Conservation (phyloP, 2,888 invertebrate species). For the Parascotia fuliginaria region DNA sequence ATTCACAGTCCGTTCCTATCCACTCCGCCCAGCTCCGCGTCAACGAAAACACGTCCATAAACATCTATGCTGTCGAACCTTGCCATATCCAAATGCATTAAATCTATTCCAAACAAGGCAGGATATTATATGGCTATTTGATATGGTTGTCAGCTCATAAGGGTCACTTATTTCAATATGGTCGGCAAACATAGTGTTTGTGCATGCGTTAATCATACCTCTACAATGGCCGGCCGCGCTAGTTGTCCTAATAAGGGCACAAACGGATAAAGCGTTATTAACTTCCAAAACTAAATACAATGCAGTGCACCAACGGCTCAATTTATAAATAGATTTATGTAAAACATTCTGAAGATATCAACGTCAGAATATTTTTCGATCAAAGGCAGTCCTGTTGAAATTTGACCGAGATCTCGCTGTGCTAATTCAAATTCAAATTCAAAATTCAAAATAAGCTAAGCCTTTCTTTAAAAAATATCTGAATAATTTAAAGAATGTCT, state of each 20-base stretch:
- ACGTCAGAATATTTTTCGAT: too few species aligned
- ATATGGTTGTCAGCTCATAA: slow-evolving; percentile 59
- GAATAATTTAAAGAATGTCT: too few species aligned
- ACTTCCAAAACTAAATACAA: slow-evolving; percentile 55
- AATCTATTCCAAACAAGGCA: slow-evolving; percentile 47
- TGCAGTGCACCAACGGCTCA: slow-evolving; percentile 30
- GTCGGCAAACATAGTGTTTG: slow-evolving; percentile 49
- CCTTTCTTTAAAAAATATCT: too few species aligned
- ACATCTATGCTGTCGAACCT: too few species aligned
- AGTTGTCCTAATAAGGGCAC: slow-evolving; percentile 66
- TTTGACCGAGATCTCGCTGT: too few species aligned
- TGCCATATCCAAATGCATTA: slow-evolving; percentile 29
- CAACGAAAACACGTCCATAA: too few species aligned
- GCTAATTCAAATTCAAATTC: too few species aligned
- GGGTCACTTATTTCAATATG: slow-evolving; percentile 48
- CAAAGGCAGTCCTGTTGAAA: too few species aligned
- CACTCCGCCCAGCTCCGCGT: too few species aligned
- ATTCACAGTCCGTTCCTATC: too few species aligned
- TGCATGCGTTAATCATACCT: slow-evolving; percentile 47
- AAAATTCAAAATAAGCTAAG: too few species aligned
- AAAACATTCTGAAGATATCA: too few species aligned
- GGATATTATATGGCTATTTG: slow-evolving; percentile 53
- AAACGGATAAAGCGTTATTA: slow-evolving; percentile 60
- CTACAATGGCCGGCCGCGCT: slow-evolving; percentile 51
- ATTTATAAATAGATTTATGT: slow-evolving; percentile 33